Conservation (phyloP, 2,888 invertebrate species). For the Lithophane socia region DNA sequence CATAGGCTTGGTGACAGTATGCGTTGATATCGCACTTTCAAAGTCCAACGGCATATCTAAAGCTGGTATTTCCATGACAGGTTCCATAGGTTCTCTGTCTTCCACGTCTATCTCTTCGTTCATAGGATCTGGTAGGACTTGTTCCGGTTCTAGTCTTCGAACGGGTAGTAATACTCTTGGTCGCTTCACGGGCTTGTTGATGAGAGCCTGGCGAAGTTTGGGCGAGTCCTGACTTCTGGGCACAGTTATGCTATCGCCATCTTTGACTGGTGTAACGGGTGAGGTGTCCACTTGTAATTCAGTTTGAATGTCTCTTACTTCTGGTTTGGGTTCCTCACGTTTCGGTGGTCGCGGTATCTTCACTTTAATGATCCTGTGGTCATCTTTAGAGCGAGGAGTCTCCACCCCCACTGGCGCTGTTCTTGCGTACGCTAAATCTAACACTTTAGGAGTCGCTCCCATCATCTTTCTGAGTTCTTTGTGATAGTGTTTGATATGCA, state of each 20-base stretch:
- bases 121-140: constrained; percentile 53
- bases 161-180: constrained; percentile 84
- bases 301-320: constrained; percentile 39
- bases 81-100: constrained; percentile 49
- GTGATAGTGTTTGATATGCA: constrained; percentile 99
- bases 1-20: constrained; percentile 82
- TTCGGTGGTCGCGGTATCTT: constrained; percentile 80
- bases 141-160: constrained; percentile 74
- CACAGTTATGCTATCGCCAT: constrained; percentile 52
- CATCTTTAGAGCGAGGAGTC: constrained; percentile 55
- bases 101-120: constrained; percentile 65
- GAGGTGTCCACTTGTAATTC: constrained; percentile 66
- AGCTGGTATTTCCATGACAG: constrained; percentile 57
- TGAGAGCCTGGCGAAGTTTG: constrained; percentile 80
- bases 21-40: constrained; percentile 84
- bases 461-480: constrained; percentile 93
- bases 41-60: constrained; percentile 76
- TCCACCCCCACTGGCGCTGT: constrained; percentile 82
- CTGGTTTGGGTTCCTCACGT: constrained; percentile 75
- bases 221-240: constrained; percentile 82
- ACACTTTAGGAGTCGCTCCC: constrained; percentile 95
- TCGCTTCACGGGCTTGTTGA: constrained; percentile 81
- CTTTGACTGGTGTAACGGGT: constrained; percentile 64
- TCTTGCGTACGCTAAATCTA: constrained; percentile 95
- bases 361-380: constrained; percentile 80